Conservation (phyloP, 2,113 vertebrate genomes). For the Vanacampus margaritifer region DNA sequence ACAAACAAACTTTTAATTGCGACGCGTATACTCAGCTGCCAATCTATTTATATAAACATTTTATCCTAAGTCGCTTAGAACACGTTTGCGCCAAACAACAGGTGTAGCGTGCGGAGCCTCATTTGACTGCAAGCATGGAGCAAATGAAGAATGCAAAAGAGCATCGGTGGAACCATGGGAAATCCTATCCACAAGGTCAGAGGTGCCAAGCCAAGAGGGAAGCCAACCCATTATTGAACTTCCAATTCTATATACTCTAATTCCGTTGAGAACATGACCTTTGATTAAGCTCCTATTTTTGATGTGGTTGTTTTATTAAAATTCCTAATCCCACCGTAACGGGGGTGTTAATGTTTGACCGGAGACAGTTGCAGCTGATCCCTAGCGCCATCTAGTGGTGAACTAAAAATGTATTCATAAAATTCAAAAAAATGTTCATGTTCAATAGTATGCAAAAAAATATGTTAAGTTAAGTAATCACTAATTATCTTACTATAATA, state of each 20-base stretch:
- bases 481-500: too few relatives aligned
- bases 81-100: constrained; percentile 48
- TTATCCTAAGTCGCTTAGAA: background rate
- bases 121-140: constrained; percentile 24
- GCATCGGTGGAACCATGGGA: constrained; percentile 38
- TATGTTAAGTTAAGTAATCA: too few relatives aligned
- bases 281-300: constrained; percentile 17
- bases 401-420: too few relatives aligned
- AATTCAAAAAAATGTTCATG: too few relatives aligned
- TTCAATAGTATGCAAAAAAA: too few relatives aligned
- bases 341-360: background rate
- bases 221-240: constrained; percentile 11
- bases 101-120: constrained; percentile 37
- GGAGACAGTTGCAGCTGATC: constrained; percentile 13
- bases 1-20: background rate
- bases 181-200: constrained; percentile 27
- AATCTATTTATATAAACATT: constrained; percentile 18
- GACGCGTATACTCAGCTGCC: background rate
- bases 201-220: constrained; percentile 24
- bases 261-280: constrained; percentile 17
- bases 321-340: constrained; percentile 26
- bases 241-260: constrained; percentile 10
- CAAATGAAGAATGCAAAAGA: constrained; percentile 31
- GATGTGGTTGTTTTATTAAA: constrained; percentile 29
- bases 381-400: too few relatives aligned